Percentiles rank a stretch among this genome's conserved stretches.
Conservation (phyloP, 64 coral and sea anemone species). For the Actinia equina region DNA sequence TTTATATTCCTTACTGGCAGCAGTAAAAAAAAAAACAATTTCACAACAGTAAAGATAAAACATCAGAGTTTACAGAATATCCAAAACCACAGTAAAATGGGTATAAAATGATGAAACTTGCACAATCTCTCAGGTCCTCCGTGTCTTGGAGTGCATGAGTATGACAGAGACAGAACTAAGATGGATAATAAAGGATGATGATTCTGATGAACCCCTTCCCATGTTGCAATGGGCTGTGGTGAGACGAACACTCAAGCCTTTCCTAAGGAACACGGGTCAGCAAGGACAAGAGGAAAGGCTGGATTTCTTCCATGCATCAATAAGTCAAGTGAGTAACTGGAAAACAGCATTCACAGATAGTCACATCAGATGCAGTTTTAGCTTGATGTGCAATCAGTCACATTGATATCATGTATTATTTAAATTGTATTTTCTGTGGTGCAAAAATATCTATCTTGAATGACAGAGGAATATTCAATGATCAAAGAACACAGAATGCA, state of each 20-base stretch:
- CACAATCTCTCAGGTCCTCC: constrained; percentile 33
- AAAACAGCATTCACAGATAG: no score
- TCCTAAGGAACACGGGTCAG: constrained; percentile 52
- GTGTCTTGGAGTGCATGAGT: constrained; percentile 49
- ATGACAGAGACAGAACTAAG: constrained; percentile 63
- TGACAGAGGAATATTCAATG: not conserved
- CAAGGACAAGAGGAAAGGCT: constrained; percentile 60
- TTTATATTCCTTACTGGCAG: no score
- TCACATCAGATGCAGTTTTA: no score
- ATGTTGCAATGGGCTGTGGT: constrained; percentile 80
- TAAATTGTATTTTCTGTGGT: no score
- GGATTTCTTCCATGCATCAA: constrained; percentile 87
- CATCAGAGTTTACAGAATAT: no score
- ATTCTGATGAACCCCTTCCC: constrained; percentile 36
- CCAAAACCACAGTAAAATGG: no score
- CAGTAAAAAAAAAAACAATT: no score
- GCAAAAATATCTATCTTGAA: not conserved
- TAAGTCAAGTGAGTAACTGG: constrained; percentile 47
- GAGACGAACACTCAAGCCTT: constrained; percentile 71
- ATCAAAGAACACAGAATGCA: not conserved
- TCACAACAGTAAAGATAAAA: no score
- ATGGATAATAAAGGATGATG: constrained; percentile 50
- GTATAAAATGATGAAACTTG: not conserved
- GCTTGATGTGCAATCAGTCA: no score
- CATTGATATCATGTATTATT: no score